These are phyloP conservation scores for Hassar affinis DNA, from an alignment of 2,113 vertebrate species.

Conservation along the genomic window DNA sequence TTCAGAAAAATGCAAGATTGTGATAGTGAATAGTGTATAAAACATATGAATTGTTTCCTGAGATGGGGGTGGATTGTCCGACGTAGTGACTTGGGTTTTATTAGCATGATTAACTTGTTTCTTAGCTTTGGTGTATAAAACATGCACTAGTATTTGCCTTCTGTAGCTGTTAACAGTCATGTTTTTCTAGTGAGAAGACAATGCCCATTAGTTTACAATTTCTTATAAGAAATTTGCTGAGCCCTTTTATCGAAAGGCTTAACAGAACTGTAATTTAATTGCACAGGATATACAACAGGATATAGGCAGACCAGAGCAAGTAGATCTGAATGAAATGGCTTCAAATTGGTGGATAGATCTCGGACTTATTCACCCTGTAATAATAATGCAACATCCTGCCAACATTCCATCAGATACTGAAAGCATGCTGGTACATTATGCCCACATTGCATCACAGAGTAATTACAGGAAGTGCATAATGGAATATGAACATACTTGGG, in stretches of 20 bases:
- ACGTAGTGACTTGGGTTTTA: background rate
- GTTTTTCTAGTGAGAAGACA: background rate
- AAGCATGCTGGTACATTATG: conserved; percentile 13
- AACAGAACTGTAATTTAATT: background rate
- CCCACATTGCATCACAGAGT: conserved; percentile 26
- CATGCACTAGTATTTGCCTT: background rate
- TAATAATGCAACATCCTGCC: conserved; percentile 1
- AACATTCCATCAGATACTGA: conserved; percentile 29
- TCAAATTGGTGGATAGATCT: conserved; percentile 7
- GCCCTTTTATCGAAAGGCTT: background rate
- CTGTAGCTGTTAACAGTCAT: background rate
- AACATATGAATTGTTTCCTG: background rate
- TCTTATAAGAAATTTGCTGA: background rate
- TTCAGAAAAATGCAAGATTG: background rate
- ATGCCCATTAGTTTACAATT: background rate
- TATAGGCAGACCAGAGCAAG: background rate
- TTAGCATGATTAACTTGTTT: background rate
- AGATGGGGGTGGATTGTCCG: background rate
- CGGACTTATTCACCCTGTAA: conserved; percentile 16
- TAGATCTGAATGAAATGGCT: background rate
- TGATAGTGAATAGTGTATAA: background rate
- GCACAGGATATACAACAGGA: background rate
- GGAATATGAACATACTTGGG: background rate
- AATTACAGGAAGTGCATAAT: conserved; percentile 39
- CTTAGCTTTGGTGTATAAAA: background rate